These are phyloP conservation scores for Agrochola lychnidis DNA, from an alignment of 2,888 invertebrate genomes.

Conservation along the genomic window DNA sequence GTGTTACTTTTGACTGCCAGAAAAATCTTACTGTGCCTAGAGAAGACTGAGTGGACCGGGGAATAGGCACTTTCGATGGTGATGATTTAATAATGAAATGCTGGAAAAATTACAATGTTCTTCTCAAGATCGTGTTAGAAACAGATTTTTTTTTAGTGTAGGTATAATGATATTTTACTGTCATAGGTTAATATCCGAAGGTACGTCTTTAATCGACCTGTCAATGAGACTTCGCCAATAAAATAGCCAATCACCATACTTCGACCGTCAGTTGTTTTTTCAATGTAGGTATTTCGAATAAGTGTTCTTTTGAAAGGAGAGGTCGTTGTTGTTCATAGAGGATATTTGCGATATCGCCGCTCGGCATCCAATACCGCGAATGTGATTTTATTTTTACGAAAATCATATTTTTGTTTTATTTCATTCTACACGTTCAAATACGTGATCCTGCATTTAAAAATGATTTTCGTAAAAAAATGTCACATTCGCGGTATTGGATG, in stretches of 20 bases:
- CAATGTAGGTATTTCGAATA: neutral
- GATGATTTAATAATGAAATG: neutral
- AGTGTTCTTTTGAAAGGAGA: slow-evolving; percentile 15
- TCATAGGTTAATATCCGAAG: neutral
- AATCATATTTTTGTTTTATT: too few species aligned
- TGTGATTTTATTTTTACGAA: too few species aligned
- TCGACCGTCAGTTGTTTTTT: slow-evolving; percentile 6
- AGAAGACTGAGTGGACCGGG: neutral
- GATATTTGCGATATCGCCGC: neutral
- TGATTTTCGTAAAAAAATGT: too few species aligned
- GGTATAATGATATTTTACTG: neutral
- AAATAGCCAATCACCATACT: slow-evolving; percentile 17
- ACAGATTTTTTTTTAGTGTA: too few species aligned
- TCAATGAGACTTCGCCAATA: slow-evolving; percentile 47
- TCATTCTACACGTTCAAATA: too few species aligned
- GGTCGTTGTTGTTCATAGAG: slow-evolving; percentile 3
- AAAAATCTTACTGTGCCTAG: neutral
- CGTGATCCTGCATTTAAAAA: too few species aligned
- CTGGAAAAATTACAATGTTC: neutral
- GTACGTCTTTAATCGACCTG: slow-evolving; percentile 8
- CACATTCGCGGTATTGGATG: too few species aligned
- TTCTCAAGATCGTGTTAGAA: neutral
- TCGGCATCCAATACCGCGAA: too few species aligned
- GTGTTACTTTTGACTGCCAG: neutral
- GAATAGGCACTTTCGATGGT: neutral